A percentile compares a stretch with the other conserved stretches of the same genome.
Evolutionary conservation across 2,888 invertebrate genomes (phyloP).

Genomic region (Thysanoteuthis rhombus): DNA sequence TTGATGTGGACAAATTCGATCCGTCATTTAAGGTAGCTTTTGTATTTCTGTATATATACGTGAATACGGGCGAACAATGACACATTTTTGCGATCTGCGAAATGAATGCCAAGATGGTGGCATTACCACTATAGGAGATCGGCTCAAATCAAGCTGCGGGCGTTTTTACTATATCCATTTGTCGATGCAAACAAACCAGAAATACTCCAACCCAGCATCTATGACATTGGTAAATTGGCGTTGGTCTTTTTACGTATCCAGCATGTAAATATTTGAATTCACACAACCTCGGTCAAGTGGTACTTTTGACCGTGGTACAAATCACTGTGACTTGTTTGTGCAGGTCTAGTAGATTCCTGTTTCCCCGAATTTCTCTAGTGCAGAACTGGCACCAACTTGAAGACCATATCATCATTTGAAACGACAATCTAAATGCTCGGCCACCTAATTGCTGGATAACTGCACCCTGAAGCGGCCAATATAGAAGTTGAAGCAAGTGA

Average conservation of each 20-base stretch:
- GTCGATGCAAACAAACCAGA: not conserved
- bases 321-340: not conserved
- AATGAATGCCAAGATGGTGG: not conserved
- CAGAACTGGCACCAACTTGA: not conserved
- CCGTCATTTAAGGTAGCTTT: not conserved
- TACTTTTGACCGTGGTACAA: not conserved
- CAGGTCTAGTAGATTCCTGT: not conserved
- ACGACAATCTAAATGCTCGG: constrained; percentile 12
- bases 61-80: not conserved
- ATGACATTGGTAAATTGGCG: not conserved
- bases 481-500: constrained; percentile 18
- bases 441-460: not conserved
- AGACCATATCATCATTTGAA: constrained; percentile 12
- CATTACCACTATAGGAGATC: not conserved
- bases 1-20: not conserved
- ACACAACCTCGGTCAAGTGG: not conserved
- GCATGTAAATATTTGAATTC: constrained; percentile 12
- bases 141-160: not conserved
- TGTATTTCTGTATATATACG: not conserved
- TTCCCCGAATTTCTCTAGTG: not conserved
- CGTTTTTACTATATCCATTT: not conserved
- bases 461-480: constrained; percentile 12
- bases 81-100: not conserved
- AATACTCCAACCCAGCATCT: not conserved
- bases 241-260: not conserved